These are phyloP conservation scores for Galago senegalensis DNA, from an alignment of 2,797 vertebrate genomes.

Conservation along the genomic window DNA sequence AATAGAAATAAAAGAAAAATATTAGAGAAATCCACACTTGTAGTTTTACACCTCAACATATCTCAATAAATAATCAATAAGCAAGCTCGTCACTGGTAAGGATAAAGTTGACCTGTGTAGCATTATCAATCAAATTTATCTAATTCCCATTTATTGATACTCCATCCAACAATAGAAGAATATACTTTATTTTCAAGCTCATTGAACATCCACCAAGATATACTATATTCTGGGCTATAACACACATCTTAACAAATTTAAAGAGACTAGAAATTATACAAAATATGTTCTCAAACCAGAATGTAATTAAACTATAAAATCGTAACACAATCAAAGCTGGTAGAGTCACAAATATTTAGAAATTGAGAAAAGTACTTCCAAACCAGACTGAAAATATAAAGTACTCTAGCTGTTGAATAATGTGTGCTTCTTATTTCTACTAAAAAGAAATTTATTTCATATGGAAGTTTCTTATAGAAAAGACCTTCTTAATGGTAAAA, in stretches of 20 bases:
- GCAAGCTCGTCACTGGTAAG: not conserved
- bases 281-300: not conserved
- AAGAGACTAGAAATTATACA: not conserved
- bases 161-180: not conserved
- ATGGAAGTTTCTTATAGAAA: not conserved
- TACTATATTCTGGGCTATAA: not conserved
- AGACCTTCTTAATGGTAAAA: not conserved
- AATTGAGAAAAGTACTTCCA: not conserved
- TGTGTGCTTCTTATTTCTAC: not conserved
- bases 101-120: not conserved
- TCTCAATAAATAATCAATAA: not conserved
- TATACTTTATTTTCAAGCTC: not conserved
- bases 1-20: not conserved
- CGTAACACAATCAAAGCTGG: not conserved
- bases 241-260: not conserved
- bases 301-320: not conserved
- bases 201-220: not conserved
- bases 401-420: not conserved
- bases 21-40: not conserved
- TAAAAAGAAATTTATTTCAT: not conserved
- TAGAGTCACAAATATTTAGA: not conserved
- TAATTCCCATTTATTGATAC: not conserved
- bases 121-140: not conserved
- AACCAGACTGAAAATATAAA: not conserved
- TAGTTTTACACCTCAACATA: not conserved